Percentiles rank a stretch among this genome's conserved stretches.
These are phyloP conservation scores for Clarias macrocephalus DNA, from an alignment of 2,113 vertebrate species.

Conservation along the genomic window DNA sequence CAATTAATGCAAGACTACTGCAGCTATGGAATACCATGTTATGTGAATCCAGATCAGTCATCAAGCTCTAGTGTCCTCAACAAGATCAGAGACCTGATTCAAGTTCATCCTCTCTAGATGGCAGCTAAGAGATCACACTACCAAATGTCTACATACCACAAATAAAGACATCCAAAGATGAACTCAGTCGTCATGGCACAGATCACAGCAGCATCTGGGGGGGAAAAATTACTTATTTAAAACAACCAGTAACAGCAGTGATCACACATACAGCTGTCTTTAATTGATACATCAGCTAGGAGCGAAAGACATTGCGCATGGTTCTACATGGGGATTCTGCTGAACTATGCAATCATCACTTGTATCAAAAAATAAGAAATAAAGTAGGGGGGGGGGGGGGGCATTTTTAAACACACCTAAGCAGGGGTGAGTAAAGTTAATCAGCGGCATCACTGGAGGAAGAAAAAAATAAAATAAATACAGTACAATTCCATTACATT, in stretches of 20 bases:
- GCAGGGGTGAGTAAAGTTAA: neutral
- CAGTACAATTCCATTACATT: neutral
- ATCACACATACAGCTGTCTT: neutral
- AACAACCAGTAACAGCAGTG: neutral
- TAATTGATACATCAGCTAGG: slow-evolving; percentile 64
- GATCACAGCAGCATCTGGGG: too few relatives aligned
- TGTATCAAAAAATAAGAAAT: neutral
- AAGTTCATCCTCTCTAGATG: slow-evolving; percentile 67
- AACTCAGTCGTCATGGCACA: neutral
- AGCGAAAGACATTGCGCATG: slow-evolving; percentile 69
- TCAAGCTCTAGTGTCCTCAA: slow-evolving; percentile 64
- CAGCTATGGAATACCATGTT: neutral
- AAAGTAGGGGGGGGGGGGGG: too few relatives aligned
- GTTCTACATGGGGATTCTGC: slow-evolving; percentile 71
- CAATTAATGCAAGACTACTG: neutral
- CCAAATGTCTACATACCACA: slow-evolving; percentile 1
- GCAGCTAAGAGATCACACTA: neutral
- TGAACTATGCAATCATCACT: slow-evolving; percentile 79
- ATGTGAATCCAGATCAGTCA: slow-evolving; percentile 13
- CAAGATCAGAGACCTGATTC: slow-evolving; percentile 81
- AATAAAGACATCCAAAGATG: neutral
- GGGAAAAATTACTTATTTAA: too few relatives aligned
- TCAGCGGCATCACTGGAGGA: neutral
- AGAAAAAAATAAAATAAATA: neutral
- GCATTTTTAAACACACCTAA: slow-evolving; percentile 9